A percentile compares a stretch with the other conserved stretches of the same genome.
These are phyloP conservation scores for Sarcoramphus papa DNA, from an alignment of 2,797 vertebrate species.

Conservation along the genomic window DNA sequence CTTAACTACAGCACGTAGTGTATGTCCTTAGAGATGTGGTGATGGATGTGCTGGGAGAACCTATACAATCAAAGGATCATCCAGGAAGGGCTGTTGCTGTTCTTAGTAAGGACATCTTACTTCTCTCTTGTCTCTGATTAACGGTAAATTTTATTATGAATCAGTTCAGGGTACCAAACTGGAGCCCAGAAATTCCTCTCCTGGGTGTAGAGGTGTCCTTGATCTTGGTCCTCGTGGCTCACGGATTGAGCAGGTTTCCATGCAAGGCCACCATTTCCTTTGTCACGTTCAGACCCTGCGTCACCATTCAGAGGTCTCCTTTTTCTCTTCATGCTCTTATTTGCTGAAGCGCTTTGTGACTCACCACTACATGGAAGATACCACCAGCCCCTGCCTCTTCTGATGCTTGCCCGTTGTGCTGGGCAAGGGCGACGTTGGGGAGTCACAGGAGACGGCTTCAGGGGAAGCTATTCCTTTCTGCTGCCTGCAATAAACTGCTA, in stretches of 20 bases:
- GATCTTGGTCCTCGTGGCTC: neutral
- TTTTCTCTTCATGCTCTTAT: neutral
- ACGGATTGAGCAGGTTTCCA: neutral
- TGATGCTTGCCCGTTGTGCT: rapidly evolving
- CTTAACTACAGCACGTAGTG: rapidly evolving
- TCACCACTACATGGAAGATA: neutral
- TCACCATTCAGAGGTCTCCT: neutral
- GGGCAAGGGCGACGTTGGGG: rapidly evolving
- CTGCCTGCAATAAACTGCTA: neutral
- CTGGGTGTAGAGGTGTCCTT: neutral
- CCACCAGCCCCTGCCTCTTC: neutral
- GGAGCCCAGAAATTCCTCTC: neutral
- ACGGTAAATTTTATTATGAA: neutral
- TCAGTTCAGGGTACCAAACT: neutral
- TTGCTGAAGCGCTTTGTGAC: neutral
- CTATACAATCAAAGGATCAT: neutral
- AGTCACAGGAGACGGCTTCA: neutral
- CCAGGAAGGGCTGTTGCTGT: neutral
- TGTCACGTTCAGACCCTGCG: rapidly evolving
- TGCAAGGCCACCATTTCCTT: neutral
- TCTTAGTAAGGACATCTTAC: neutral
- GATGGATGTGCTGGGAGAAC: neutral
- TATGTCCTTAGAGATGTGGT: neutral
- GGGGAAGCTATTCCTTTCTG: neutral
- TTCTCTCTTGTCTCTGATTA: neutral